These are phyloP conservation scores for Typhlomys cinereus DNA, from an alignment of 2,113 vertebrate species.

Conservation along the genomic window DNA sequence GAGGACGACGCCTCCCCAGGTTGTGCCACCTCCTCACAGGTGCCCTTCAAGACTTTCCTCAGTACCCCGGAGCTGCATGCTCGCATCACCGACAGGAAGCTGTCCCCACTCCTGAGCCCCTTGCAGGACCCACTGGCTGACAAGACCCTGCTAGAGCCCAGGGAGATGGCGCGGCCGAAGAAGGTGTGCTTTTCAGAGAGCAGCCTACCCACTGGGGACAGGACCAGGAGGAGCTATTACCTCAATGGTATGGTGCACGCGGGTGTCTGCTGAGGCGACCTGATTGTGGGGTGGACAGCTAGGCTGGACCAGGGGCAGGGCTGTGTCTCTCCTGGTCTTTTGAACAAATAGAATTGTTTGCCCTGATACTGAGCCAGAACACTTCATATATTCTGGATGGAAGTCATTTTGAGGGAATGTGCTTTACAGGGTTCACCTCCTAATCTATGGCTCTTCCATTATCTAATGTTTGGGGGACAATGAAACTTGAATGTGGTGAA, in stretches of 20 bases:
- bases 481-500: not conserved
- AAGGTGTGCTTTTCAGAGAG: constrained; percentile 76
- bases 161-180: constrained; percentile 64
- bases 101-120: constrained; percentile 52
- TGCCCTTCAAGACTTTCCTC: constrained; percentile 71
- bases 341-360: not conserved
- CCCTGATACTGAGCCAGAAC: no score
- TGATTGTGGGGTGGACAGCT: not conserved
- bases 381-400: not conserved
- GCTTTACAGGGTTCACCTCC: not conserved
- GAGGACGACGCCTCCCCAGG: constrained; percentile 44
- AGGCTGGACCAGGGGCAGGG: not conserved
- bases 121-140: constrained; percentile 66
- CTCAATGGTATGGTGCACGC: constrained; percentile 33
- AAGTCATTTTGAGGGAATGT: not conserved
- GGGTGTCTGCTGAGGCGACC: no score
- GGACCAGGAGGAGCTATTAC: constrained; percentile 68
- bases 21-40: constrained; percentile 35
- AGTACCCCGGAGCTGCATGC: not conserved
- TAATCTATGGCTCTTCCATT: not conserved
- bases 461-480: not conserved
- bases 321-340: not conserved
- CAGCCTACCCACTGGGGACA: constrained; percentile 68
- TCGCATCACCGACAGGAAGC: constrained; percentile 42
- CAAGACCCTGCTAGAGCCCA: constrained; percentile 69